A percentile compares a stretch with the other conserved stretches of the same genome.
phyloP scores from a whole-genome alignment of 2,888 invertebrate species.

The Heliconius ismenius region DNA sequence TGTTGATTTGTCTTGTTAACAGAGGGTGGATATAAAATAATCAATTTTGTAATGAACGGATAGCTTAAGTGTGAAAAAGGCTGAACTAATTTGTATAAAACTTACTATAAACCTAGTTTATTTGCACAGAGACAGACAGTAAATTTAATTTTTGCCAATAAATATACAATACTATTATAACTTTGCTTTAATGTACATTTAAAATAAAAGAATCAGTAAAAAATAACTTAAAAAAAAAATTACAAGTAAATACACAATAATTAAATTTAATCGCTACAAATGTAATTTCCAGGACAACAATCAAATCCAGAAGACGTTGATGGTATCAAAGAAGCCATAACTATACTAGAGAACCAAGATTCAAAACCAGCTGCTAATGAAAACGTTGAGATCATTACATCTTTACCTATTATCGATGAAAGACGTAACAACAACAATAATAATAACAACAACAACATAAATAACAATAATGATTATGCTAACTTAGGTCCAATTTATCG shows the following conservation, averaged over 20 bases:
- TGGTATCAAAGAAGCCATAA: conserved; percentile 74
- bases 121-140: too few species aligned
- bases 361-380: conserved; percentile 49
- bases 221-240: too few species aligned
- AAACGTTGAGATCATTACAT: conserved; percentile 63
- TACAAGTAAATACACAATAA: neutral
- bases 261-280: neutral
- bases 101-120: too few species aligned
- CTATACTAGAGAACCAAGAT: conserved; percentile 71
- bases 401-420: conserved; percentile 61
- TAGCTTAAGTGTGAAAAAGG: too few species aligned
- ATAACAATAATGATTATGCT: conserved; percentile 35
- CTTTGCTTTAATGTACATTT: neutral
- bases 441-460: conserved; percentile 47
- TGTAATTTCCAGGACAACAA: conserved; percentile 56
- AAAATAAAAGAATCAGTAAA: neutral
- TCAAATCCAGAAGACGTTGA: conserved; percentile 68
- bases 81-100: too few species aligned
- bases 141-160: neutral
- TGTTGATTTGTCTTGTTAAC: too few species aligned
- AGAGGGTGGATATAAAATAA: too few species aligned
- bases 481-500: conserved; percentile 66
- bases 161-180: neutral
- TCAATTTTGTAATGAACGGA: too few species aligned
- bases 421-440: conserved; percentile 59